Base-by-base conservation (phyloP, 2,797 vertebrate species). In the Thripadectes ignobilis region DNA sequence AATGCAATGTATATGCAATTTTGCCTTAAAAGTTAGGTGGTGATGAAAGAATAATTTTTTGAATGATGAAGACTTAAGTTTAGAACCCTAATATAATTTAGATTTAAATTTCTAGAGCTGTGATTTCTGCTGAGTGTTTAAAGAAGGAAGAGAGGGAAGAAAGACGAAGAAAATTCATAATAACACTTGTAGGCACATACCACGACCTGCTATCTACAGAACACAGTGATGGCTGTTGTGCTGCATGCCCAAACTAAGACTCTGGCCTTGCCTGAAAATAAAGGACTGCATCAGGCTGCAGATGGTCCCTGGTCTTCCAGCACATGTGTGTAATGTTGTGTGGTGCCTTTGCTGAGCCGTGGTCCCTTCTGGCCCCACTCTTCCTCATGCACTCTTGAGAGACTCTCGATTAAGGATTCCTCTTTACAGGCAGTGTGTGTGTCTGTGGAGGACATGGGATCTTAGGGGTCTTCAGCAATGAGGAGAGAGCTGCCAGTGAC, bases 241-340 rank as follows among this genome's bases (percentile, higher is more conserved):
- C 12, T 63, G n/a, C 39, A 21, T 36, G 49, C 27, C 30, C 51
- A 26, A 41, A 20, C 27, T 30, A 30, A 26, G 39, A 17, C 36
- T 88, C 46, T 67, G 57, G 9, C 11, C 54, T 65, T 49, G 15
- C 32, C 22, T 68, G 15, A 14, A 59, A 59, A 61, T 0, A 0
- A 5, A 4, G 19, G 11, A 32, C 32, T 90, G 32, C 21, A 51
- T 27, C 38, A 82, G 52, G 34, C 61, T 45, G 26, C 23, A 48
- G 29, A 1, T 67, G 49, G 17, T 13, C 10, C 76, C 41, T 73
- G 26, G 12, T 62, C 34, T 45, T 45, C n/a, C 51, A 51, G 34
- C 13, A 34, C 3, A 0, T 5, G 8, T 16, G 15, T 21, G 30
- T 9, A 13, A 19, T 7, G 6, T 20, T 36, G 20, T 7, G 7